Evolutionary conservation across 2,888 invertebrate species (phyloP), one percentile per base, ranked within the genome.

Genomic region (Leptinotarsa tumamoca): DNA sequence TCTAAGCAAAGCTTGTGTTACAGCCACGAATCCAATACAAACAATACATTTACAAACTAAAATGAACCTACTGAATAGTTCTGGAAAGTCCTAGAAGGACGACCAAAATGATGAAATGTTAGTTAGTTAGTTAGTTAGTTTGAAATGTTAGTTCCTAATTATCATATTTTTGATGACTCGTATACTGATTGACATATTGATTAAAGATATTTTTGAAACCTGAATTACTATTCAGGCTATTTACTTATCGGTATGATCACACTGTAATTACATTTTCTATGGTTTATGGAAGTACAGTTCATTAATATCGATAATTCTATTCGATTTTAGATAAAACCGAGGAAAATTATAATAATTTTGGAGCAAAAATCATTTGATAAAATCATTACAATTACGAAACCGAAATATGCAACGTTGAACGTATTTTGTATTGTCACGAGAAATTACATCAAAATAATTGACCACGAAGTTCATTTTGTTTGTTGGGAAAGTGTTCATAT

Each of bases 381-480:
- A 43, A 63, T 63, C 63, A 63, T 27, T 23, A 61, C 13, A 63
- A 43, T 63, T 63, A 63, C 17, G 33, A 18, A 17, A 63, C 33
- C n/a, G 27, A 1, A 63, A n/a, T 63, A 18, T 17, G 33, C 27
- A 63, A n/a, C 63, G 43, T 17, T 63, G 7, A 63, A 17, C 3
- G 7, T 33, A 43, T 63, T 63, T 63, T 10, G 33, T 43, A 63
- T 33, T 63, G 63, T 63, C 27, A 63, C 63, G 63, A 63, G 43
- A 43, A 43, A 63, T 43, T 63, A 63, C 17, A 63, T 43, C 43
- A n/a, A 43, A n/a, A 43, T 63, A 63, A 63, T 63, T 63, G 63
- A 63, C 63, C 63, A 63, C 33, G 43, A 63, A 58, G 33, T 63
- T 63, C 33, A 10, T 43, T n/a, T 63, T 63, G 33, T 63, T 27